Evolutionary conservation across 2,888 invertebrate genomes (phyloP).

Genomic region (Xestoiulus laeticollis): DNA sequence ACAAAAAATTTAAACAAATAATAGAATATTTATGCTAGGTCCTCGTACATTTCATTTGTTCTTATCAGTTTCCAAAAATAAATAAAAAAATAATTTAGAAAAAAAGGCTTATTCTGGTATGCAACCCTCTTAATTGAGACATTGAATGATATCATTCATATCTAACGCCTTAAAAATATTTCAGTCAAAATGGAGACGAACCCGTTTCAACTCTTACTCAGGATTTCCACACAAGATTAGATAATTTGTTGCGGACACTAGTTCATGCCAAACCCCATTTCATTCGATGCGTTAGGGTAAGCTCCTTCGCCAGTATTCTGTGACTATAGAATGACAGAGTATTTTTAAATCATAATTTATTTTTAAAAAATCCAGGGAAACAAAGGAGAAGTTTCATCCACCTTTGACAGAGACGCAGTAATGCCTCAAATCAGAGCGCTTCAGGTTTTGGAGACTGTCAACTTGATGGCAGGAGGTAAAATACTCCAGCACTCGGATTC

Average conservation of each 20-base stretch:
- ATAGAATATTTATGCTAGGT: too few species aligned
- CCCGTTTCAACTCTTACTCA: constrained; percentile 89
- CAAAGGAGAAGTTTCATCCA: constrained; percentile 77
- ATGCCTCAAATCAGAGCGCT: constrained; percentile 89
- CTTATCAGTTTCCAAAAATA: too few species aligned
- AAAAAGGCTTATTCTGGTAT: too few species aligned
- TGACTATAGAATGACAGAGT: neutral
- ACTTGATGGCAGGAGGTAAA: constrained; percentile 74
- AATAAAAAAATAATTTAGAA: too few species aligned
- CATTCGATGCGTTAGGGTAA: constrained; percentile 83
- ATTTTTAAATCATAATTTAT: neutral
- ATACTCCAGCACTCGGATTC: neutral
- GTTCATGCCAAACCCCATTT: constrained; percentile 95
- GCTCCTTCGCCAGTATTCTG: constrained; percentile 59
- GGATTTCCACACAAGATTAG: constrained; percentile 93
- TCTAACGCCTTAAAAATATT: constrained; percentile 47
- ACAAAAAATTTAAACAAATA: too few species aligned
- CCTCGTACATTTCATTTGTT: too few species aligned
- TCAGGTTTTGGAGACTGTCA: constrained; percentile 92
- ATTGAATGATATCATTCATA: too few species aligned
- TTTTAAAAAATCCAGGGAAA: constrained; percentile 38
- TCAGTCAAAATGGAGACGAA: constrained; percentile 79
- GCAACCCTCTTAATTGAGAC: too few species aligned
- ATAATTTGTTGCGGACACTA: constrained; percentile 88
- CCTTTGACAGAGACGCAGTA: constrained; percentile 84